Conservation (phyloP, 2,797 vertebrate species). For the Amblyopsis hoosieri region DNA sequence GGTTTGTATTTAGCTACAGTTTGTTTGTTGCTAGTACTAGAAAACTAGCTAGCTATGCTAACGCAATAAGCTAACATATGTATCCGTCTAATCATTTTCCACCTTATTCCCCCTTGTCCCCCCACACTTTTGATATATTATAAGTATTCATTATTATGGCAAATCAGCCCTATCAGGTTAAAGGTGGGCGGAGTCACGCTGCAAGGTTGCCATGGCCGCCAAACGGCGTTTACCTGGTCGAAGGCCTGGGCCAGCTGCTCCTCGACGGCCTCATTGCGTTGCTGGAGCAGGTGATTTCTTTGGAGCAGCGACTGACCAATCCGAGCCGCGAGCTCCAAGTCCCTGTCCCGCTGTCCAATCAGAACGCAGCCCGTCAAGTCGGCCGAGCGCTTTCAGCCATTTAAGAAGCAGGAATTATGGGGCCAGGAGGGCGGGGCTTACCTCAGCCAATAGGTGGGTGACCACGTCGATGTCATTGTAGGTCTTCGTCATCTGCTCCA, state of each 20-base stretch:
- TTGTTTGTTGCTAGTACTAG: neutral
- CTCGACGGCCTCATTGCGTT: slow-evolving; percentile 91
- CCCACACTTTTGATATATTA: too few species aligned
- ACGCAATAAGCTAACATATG: too few species aligned
- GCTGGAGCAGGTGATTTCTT: slow-evolving; percentile 88
- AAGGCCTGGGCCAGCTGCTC: slow-evolving; percentile 91
- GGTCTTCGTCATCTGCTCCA: slow-evolving; percentile 89
- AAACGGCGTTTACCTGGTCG: slow-evolving; percentile 83
- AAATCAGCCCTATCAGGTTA: too few species aligned
- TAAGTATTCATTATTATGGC: too few species aligned
- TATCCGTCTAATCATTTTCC: too few species aligned
- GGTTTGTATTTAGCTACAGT: neutral
- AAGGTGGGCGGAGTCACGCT: too few species aligned
- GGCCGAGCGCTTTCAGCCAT: neutral
- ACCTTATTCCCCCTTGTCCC: too few species aligned
- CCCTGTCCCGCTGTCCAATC: slow-evolving; percentile 86
- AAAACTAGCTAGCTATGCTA: too few species aligned
- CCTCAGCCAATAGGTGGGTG: slow-evolving; percentile 92
- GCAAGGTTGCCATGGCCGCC: too few species aligned
- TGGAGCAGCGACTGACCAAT: slow-evolving; percentile 96
- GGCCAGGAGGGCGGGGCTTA: slow-evolving; percentile 46
- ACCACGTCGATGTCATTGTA: slow-evolving; percentile 93
- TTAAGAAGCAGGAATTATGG: neutral
- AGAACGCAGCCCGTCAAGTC: slow-evolving; percentile 16
- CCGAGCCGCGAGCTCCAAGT: slow-evolving; percentile 94